These are phyloP conservation scores for Megaptera novaeangliae DNA, from an alignment of 2,113 vertebrate genomes.

Conservation along the genomic window DNA sequence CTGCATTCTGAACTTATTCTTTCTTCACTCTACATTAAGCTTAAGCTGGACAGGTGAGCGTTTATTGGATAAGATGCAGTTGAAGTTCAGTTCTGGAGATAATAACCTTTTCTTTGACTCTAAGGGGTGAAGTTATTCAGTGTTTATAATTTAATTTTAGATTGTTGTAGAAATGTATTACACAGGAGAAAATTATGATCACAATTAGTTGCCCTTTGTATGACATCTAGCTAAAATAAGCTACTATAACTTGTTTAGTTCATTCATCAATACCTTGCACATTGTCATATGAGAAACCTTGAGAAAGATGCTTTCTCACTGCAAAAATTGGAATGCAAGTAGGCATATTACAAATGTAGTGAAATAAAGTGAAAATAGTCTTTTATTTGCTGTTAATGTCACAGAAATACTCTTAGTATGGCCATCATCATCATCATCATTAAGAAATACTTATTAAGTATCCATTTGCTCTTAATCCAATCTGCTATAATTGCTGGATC, in stretches of 20 bases:
- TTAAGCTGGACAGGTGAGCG: not conserved
- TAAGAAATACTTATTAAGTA: conserved; percentile 36
- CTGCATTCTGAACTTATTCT: not conserved
- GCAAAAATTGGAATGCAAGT: not conserved
- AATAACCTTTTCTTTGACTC: not conserved
- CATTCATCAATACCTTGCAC: not conserved
- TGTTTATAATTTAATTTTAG: conserved; percentile 19
- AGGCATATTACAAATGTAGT: not conserved
- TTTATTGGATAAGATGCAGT: not conserved
- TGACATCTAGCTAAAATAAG: not conserved
- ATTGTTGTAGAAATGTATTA: not conserved
- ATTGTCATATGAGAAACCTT: not conserved
- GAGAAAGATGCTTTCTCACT: conserved; percentile 14
- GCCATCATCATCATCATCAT: conserved; percentile 22
- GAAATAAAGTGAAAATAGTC: not conserved
- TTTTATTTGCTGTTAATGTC: conserved; percentile 18
- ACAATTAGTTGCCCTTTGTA: not conserved
- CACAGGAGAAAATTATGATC: not conserved
- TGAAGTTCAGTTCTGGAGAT: not conserved
- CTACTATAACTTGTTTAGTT: not conserved
- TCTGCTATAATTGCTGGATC: conserved; percentile 39
- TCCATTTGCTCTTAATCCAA: conserved; percentile 43
- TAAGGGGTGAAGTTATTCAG: not conserved
- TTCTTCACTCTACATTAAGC: not conserved
- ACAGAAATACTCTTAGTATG: not conserved